A percentile compares a stretch with the other conserved stretches of the same genome.
These are phyloP conservation scores for Notoglanidium macrostoma DNA, from an alignment of 2,797 vertebrate species.

Conservation along the genomic window DNA sequence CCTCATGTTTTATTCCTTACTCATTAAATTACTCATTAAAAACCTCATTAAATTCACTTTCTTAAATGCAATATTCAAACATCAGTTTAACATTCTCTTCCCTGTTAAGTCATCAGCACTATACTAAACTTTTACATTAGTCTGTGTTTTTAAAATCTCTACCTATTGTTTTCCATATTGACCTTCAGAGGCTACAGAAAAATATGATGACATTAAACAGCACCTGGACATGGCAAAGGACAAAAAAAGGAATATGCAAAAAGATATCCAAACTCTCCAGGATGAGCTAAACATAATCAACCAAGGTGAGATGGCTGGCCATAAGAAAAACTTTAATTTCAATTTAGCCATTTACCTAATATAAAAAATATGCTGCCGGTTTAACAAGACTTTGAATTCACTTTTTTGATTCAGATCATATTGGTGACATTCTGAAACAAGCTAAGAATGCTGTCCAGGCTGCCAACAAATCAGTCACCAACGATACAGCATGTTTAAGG, in stretches of 20 bases:
- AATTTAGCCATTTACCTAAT: not conserved
- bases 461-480: constrained; percentile 65
- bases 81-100: not conserved
- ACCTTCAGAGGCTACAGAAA: constrained; percentile 68
- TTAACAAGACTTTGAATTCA: constrained; percentile 35
- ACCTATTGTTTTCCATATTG: constrained; percentile 10
- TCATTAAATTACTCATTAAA: not conserved
- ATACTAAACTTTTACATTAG: not conserved
- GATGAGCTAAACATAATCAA: constrained; percentile 72
- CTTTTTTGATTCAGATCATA: constrained; percentile 70
- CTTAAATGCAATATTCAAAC: not conserved
- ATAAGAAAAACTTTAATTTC: not conserved
- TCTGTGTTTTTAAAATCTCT: not conserved
- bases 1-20: not conserved
- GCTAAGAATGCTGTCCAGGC: constrained; percentile 70
- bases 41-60: too few species aligned
- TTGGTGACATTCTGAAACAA: constrained; percentile 63
- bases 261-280: constrained; percentile 61
- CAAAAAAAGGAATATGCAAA: constrained; percentile 69
- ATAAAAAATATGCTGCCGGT: not conserved
- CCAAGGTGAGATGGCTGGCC: constrained; percentile 70
- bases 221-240: constrained; percentile 61
- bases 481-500: constrained; percentile 69
- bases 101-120: not conserved
- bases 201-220: constrained; percentile 65